Percentiles rank a stretch among this genome's conserved stretches.
Evolutionary conservation across 2,113 vertebrate genomes (phyloP).

Genomic region (Turnix velox): DNA sequence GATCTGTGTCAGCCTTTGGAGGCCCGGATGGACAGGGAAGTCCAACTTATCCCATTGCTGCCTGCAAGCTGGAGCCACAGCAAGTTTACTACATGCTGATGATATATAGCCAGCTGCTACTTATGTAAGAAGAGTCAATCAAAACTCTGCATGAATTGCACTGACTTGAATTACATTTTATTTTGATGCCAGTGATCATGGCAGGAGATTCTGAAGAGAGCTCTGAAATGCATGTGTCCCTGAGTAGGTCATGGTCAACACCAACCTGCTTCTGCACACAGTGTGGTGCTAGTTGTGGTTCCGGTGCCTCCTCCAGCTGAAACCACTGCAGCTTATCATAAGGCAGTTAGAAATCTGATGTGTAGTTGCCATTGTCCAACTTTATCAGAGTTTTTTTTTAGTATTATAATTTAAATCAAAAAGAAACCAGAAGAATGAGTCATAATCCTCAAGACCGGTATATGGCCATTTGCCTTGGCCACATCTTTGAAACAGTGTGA

Average conservation of each 20-base stretch:
- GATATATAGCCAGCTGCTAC: background rate
- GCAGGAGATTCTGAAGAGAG: background rate
- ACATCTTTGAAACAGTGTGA: background rate
- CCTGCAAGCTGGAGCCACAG: fast-evolving
- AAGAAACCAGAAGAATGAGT: background rate
- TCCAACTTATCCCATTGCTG: fast-evolving
- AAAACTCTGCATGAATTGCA: background rate
- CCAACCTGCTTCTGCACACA: background rate
- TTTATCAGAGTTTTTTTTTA: background rate
- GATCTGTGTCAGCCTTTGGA: background rate
- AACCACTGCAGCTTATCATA: background rate
- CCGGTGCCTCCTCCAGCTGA: background rate
- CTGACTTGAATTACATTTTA: background rate
- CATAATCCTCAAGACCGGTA: background rate
- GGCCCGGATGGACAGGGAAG: background rate
- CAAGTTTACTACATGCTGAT: fast-evolving
- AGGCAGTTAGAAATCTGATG: background rate
- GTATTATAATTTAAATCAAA: background rate
- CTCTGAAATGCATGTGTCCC: background rate
- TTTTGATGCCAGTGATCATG: background rate
- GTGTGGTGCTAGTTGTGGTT: background rate
- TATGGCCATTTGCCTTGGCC: background rate
- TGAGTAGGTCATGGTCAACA: background rate
- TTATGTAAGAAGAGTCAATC: background rate
- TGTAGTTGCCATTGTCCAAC: background rate